Percentiles rank a stretch among this genome's conserved stretches.
phyloP scores from a whole-genome alignment of 2,888 invertebrate genomes.

The Crepidodera aurea region DNA sequence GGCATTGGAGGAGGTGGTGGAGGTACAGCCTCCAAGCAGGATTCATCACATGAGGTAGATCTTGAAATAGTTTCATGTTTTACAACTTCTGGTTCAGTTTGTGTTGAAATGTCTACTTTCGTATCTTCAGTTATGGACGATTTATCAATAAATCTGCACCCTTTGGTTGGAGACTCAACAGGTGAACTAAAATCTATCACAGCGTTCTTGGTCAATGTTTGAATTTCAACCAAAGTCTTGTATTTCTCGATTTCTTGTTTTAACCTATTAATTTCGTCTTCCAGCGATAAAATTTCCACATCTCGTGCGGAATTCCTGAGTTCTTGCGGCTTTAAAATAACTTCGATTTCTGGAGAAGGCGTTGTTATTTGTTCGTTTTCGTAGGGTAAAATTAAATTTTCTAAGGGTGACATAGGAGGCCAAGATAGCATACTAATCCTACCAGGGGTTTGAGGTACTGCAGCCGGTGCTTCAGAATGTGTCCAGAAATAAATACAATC shows the following conservation, averaged over 20 bases:
- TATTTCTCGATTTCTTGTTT: slow-evolving; percentile 68
- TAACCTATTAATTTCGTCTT: slow-evolving; percentile 65
- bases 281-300: slow-evolving; percentile 56
- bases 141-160: slow-evolving; percentile 46
- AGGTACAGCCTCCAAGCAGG: slow-evolving; percentile 21
- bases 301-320: slow-evolving; percentile 55
- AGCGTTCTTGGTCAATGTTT: slow-evolving; percentile 65
- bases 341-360: slow-evolving; percentile 39
- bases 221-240: slow-evolving; percentile 67
- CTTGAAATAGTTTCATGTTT: not conserved
- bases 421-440: slow-evolving; percentile 76
- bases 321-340: slow-evolving; percentile 38
- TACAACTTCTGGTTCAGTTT: slow-evolving; percentile 33
- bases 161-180: slow-evolving; percentile 45
- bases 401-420: slow-evolving; percentile 68
- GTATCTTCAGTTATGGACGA: not conserved
- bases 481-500: slow-evolving; percentile 93
- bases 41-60: slow-evolving; percentile 8
- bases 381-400: slow-evolving; percentile 45
- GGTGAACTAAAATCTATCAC: slow-evolving; percentile 65
- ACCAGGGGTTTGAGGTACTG: slow-evolving; percentile 76
- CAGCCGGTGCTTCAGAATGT: slow-evolving; percentile 75
- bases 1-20: slow-evolving; percentile 60
- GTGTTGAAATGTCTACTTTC: slow-evolving; percentile 29
- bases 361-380: slow-evolving; percentile 44